These are phyloP conservation scores for Diorhabda sublineata DNA, from an alignment of 1,140 invertebrate genomes.

Conservation along the genomic window DNA sequence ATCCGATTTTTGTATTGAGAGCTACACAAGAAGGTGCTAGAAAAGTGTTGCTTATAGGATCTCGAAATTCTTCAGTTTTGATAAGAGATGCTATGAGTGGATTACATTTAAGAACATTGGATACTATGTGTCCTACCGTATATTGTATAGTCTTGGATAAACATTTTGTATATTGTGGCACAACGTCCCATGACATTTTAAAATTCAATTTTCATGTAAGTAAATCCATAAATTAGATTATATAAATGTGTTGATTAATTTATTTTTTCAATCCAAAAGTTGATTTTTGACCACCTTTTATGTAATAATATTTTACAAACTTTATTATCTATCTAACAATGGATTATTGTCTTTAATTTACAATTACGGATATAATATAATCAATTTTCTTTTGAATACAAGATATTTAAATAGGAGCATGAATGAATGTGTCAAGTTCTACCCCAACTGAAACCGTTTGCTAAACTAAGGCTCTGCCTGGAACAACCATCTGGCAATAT, in stretches of 20 bases:
- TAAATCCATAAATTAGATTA: not conserved
- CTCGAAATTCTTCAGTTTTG: conserved; percentile 51
- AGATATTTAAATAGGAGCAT: no score
- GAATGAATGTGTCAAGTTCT: no score
- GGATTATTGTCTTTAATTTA: no score
- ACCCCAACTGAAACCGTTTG: no score
- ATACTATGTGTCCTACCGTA: conserved; percentile 32
- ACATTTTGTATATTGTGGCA: conserved; percentile 41
- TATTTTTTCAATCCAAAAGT: no score
- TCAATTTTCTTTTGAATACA: no score
- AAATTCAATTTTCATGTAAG: conserved; percentile 42
- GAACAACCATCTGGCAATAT: no score
- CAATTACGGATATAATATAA: no score
- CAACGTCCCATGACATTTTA: conserved; percentile 39
- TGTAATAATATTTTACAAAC: no score
- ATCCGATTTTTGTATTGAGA: conserved; percentile 51
- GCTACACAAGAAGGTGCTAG: conserved; percentile 54
- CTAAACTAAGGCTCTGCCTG: no score
- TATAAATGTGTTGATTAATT: not conserved
- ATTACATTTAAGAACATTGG: conserved; percentile 46
- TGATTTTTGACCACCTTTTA: no score
- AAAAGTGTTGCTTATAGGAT: conserved; percentile 53
- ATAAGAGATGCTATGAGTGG: conserved; percentile 54
- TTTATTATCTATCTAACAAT: no score
- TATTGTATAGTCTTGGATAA: conserved; percentile 39